Conservation (phyloP, 2,888 invertebrate species). For the Eretmocerus hayati region DNA sequence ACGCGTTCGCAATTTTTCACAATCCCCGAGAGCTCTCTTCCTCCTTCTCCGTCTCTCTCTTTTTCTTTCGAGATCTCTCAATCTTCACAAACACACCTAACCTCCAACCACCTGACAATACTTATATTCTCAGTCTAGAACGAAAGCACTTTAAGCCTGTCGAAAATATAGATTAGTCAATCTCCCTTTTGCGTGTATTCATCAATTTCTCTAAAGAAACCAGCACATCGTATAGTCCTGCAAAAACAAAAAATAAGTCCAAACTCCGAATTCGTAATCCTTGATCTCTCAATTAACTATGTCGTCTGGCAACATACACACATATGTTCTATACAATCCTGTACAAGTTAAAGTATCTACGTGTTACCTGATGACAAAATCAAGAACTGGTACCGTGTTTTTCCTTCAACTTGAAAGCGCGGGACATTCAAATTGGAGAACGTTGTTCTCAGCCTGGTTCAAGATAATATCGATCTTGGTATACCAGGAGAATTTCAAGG, state of each 20-base stretch:
- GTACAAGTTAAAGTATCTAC: too few species aligned
- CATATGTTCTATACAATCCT: too few species aligned
- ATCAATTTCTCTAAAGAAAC: constrained; percentile 6
- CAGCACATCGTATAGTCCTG: too few species aligned
- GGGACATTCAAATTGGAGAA: constrained; percentile 29
- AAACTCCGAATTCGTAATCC: too few species aligned
- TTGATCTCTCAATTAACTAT: constrained; percentile 21
- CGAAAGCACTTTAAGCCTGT: constrained; percentile 11
- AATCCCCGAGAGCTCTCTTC: not conserved
- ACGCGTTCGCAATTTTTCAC: constrained; percentile 13
- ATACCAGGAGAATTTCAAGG: constrained; percentile 28
- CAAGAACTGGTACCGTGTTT: too few species aligned
- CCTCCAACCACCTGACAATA: not conserved
- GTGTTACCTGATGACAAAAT: too few species aligned
- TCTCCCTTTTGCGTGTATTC: constrained; percentile 2
- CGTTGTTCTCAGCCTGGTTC: constrained; percentile 29
- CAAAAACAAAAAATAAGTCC: too few species aligned
- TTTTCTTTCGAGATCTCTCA: constrained; percentile 12
- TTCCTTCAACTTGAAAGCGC: too few species aligned
- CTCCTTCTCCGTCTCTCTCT: not conserved
- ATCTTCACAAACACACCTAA: constrained; percentile 2
- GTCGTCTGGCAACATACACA: too few species aligned
- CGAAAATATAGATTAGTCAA: constrained; percentile 16
- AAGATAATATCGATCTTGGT: constrained; percentile 37
- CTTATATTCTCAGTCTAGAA: not conserved